Percentiles rank a stretch among this genome's conserved stretches.
These are phyloP conservation scores for Caenorhabditis briggsae DNA, from an alignment of 1,140 invertebrate species.

Conservation along the genomic window DNA sequence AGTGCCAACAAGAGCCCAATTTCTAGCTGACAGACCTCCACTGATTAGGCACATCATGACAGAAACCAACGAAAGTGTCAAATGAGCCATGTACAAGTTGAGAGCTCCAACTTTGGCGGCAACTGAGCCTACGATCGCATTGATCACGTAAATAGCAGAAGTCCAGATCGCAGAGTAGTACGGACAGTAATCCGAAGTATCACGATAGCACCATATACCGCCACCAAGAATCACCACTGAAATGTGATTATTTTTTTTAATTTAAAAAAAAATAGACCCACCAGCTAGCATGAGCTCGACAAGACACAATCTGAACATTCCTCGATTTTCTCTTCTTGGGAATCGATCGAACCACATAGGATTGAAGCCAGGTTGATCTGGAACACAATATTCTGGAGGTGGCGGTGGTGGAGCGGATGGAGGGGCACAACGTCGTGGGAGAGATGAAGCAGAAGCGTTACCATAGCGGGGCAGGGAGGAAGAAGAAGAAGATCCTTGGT, in stretches of 20 bases:
- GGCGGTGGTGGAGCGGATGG: slow-evolving; percentile 64
- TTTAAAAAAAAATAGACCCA: slow-evolving; percentile 56
- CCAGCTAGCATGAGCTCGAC: slow-evolving; percentile 67
- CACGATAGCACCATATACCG: slow-evolving; percentile 73
- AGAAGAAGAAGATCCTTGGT: slow-evolving; percentile 36
- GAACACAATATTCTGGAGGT: slow-evolving; percentile 55
- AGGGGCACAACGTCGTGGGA: slow-evolving; percentile 15
- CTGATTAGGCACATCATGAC: slow-evolving; percentile 71
- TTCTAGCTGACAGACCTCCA: slow-evolving; percentile 65
- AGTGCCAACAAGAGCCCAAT: slow-evolving; percentile 69
- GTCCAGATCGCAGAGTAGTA: slow-evolving; percentile 76
- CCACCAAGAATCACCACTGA: slow-evolving; percentile 70
- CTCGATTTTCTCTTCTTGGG: slow-evolving; percentile 70
- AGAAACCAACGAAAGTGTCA: slow-evolving; percentile 71
- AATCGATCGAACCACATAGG: slow-evolving; percentile 72
- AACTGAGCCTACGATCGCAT: slow-evolving; percentile 70
- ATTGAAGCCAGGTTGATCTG: slow-evolving; percentile 67
- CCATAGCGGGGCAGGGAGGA: slow-evolving; percentile 57
- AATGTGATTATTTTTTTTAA: slow-evolving; percentile 42
- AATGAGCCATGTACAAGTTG: slow-evolving; percentile 72
- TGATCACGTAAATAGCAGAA: slow-evolving; percentile 70
- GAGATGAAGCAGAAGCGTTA: slow-evolving; percentile 17
- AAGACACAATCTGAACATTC: slow-evolving; percentile 72
- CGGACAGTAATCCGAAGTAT: slow-evolving; percentile 73
- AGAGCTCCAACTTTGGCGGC: slow-evolving; percentile 69